Evolutionary conservation across 2,888 invertebrate species (phyloP).

Genomic region (Barypeithes pellucidus): DNA sequence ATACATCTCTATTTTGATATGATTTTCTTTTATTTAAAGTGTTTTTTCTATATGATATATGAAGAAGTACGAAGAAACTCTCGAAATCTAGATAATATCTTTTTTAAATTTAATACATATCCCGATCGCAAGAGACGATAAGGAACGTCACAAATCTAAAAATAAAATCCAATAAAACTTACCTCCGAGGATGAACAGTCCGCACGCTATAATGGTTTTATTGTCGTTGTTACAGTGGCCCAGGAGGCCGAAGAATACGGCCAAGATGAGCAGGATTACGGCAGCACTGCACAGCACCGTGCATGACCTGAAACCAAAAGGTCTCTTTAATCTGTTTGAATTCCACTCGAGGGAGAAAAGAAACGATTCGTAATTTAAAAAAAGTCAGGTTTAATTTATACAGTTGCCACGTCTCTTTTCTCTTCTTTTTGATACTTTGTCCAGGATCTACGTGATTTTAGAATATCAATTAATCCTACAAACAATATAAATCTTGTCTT

Average conservation of each 20-base stretch:
- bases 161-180: conserved; percentile 63
- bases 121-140: background rate
- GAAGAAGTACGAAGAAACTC: too few species aligned
- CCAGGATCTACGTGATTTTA: too few species aligned
- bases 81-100: too few species aligned
- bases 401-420: too few species aligned
- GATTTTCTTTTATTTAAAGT: too few species aligned
- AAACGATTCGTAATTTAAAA: conserved; percentile 16
- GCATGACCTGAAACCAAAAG: conserved; percentile 73
- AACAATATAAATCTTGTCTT: too few species aligned
- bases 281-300: conserved; percentile 75
- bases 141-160: conserved; percentile 4
- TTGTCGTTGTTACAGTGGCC: conserved; percentile 77
- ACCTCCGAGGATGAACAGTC: conserved; percentile 76
- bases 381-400: background rate
- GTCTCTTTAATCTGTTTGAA: conserved; percentile 18
- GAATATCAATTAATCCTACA: too few species aligned
- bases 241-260: conserved; percentile 74
- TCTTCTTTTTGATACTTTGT: too few species aligned
- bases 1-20: too few species aligned
- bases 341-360: conserved; percentile 3
- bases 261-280: conserved; percentile 72
- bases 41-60: too few species aligned
- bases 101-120: too few species aligned
- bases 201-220: conserved; percentile 76